Evolutionary conservation across 30 jellyfish, hydroid and myxozoan genomes (phyloP), one percentile per base, ranked within the genome.

Genomic region (Rhopilema esculentum): DNA sequence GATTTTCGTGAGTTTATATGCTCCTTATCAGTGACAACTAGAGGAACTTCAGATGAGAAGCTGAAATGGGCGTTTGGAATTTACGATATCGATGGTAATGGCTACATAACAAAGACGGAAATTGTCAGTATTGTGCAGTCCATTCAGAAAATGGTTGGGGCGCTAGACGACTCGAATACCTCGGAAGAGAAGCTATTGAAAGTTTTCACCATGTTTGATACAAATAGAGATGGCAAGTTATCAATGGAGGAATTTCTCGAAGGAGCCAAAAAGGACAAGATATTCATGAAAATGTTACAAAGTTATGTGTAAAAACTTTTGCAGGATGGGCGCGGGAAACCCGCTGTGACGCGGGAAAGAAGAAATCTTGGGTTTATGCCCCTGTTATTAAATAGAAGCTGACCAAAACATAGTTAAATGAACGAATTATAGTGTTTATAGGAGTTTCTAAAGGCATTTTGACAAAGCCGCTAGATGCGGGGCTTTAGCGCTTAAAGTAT

Each of bases 1-100:
- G 98, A 93, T 83, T 93, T 93, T 49, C 95, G 97, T n/a, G 98
- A 93, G 68, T 93, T 93, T 87, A 93, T 93, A 22, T 88, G 96
- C 40, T 93, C 98, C 22, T 64, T 93, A 68, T 93, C 98, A 17
- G 96, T 93, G n/a, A 88, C 98, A 23, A 93, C 98, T 2, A 73
- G 98, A 66, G 98, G 98, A 9, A 49, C 96, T 6, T 65, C 85
- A 22, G 98, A 93, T 16, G 97, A 93, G 66, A 93, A 93, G 76
- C 87, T 93, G 72, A 75, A 67, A 19, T 93, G 98, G 98, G 97
- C 97, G 8, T 93, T 93, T 53, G 68, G 89, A 48, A 88, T 93
- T 24, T 93, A 93, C 61, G 98, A 93, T 69, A 88, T 93, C 19
- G 98, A 93, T 75, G 97, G 98, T 1, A 93, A 93, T 79, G 98